Evolutionary conservation across 64 coral and sea anemone genomes (phyloP), one percentile per base, ranked within the genome.

Genomic region (Acropora yongei): DNA sequence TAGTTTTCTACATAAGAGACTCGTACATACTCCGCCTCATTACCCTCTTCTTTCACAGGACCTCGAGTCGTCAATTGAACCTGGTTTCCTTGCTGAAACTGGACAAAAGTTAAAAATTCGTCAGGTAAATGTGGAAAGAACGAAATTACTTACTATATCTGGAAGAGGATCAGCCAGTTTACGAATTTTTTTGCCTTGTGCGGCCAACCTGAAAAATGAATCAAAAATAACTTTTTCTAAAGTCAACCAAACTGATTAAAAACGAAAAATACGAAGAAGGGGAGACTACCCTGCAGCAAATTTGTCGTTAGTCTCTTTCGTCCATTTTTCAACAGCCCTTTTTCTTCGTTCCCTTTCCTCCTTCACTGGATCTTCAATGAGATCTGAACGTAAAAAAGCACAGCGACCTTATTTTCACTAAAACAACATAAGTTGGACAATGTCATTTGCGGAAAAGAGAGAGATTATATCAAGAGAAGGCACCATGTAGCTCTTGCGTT

Each of bases 261-360:
- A 4, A 78, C 40, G 14, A 47, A 10, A 78, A 47, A 49, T 0
- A 30, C 18, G 8, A 48, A 13, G 44, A 14, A 18, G 0, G 44
- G 55, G 19, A 50, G 39, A 13, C 18, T 78, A 85, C 82, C 82
- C 82, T 46, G 43, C 68, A 8, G 82, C 43, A 71, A 85, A 85
- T 71, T 85, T 44, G 17, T 85, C 82, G 18, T 85, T 46, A n/a
- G 16, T 71, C 42, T 85, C 82, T 69, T 85, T 68, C 44, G 82
- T 85, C 82, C 82, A 85, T 68, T 85, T 85, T 12, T 85, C 82
- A 85, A 85, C 17, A 85, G 82, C 82, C 17, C 44, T 85, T 4
- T 18, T 14, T 49, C 82, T 85, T 71, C 82, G 42, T 46, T 85
- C 82, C 8, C 18, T 85, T 10, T 85, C 82, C 19, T 85, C 82